Percentiles rank a stretch among this genome's conserved stretches.
Evolutionary conservation across 2,113 vertebrate species (phyloP).

Genomic region (Hydropotes inermis): DNA sequence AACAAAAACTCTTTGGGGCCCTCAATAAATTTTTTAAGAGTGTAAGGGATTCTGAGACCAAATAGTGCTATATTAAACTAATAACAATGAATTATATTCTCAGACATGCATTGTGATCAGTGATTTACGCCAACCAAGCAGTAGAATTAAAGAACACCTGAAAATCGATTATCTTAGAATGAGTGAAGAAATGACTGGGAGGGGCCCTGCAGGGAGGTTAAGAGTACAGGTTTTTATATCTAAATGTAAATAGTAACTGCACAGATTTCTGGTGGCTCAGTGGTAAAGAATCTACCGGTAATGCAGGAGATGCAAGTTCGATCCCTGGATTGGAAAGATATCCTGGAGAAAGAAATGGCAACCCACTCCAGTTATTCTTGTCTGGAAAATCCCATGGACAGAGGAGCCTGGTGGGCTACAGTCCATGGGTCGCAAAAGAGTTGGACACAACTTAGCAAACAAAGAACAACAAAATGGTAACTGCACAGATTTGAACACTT

Average conservation of each 20-base stretch:
- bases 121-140: background rate
- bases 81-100: background rate
- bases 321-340: background rate
- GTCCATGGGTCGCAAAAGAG: background rate
- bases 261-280: background rate
- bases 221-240: background rate
- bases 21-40: background rate
- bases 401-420: background rate
- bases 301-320: background rate
- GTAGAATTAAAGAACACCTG: background rate
- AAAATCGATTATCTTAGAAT: background rate
- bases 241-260: background rate
- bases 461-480: background rate
- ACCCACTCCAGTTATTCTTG: background rate
- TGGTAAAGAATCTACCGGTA: background rate
- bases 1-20: background rate
- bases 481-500: background rate
- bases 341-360: background rate
- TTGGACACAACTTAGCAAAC: background rate
- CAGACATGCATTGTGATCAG: background rate
- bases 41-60: background rate
- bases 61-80: background rate
- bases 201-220: background rate
- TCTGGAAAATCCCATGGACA: background rate
- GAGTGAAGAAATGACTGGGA: background rate